phyloP scores from a whole-genome alignment of 2,797 vertebrate genomes.

The Margarornis squamiger region DNA sequence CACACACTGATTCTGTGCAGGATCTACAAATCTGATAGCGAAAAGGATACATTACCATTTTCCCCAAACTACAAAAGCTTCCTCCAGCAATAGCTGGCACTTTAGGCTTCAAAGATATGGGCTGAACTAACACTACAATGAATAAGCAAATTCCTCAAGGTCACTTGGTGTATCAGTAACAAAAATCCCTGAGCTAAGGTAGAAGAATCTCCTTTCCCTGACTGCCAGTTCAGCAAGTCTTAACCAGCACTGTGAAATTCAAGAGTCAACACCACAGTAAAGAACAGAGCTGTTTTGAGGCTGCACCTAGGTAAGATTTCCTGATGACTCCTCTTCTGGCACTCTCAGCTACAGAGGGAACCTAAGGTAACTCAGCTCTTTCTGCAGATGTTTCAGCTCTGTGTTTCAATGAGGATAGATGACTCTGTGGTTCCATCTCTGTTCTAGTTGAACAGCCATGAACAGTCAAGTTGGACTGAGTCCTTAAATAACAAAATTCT shows the following conservation, averaged over 20 bases:
- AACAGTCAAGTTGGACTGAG: not conserved
- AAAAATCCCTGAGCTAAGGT: not conserved
- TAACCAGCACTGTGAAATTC: not conserved
- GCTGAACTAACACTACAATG: not conserved
- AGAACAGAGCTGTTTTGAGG: not conserved
- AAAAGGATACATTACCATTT: not conserved
- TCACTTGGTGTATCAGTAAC: not conserved
- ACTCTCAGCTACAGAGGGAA: not conserved
- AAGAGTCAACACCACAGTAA: not conserved
- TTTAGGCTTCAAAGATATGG: not conserved
- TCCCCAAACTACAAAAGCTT: not conserved
- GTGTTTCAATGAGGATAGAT: not conserved
- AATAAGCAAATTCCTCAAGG: constrained; percentile 14
- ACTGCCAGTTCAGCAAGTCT: not conserved
- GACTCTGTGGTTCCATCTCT: not conserved
- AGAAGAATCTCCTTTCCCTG: not conserved
- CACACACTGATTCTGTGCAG: not conserved
- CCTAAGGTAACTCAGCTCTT: not conserved
- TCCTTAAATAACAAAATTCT: not conserved
- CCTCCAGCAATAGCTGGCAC: not conserved
- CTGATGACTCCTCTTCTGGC: not conserved
- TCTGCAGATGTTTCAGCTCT: not conserved
- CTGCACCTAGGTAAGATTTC: not conserved
- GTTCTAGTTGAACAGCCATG: not conserved
- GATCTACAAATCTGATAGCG: not conserved